Conservation (phyloP, 2,797 vertebrate species). For the Heliangelus exortis region DNA sequence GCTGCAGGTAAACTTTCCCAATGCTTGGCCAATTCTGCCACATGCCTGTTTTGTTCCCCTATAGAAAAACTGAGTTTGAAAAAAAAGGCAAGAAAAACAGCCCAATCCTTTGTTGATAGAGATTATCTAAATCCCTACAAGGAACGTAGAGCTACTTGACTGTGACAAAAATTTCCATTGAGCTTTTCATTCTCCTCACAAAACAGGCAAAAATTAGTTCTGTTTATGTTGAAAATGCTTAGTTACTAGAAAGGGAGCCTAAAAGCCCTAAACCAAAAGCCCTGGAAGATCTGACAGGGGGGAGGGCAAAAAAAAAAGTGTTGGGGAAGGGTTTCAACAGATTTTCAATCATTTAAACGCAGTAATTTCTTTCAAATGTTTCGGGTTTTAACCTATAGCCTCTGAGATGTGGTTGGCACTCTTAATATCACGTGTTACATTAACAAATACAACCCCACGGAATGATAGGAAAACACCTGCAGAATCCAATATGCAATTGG, state of each 20-base stretch:
- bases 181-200: neutral
- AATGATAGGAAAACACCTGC: neutral
- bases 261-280: neutral
- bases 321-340: neutral
- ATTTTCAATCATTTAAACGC: neutral
- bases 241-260: neutral
- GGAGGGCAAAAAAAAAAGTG: neutral
- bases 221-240: neutral
- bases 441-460: neutral
- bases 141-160: neutral
- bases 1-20: neutral
- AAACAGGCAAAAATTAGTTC: neutral
- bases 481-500: neutral
- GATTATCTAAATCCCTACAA: neutral
- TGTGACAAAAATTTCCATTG: neutral
- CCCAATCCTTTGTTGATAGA: neutral
- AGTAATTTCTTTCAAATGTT: fast-evolving
- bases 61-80: neutral
- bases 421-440: neutral
- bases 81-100: neutral
- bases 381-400: neutral
- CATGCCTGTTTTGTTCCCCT: neutral
- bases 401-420: neutral
- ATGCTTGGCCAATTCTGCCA: neutral
- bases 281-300: neutral